phyloP scores from a whole-genome alignment of 2,113 vertebrate genomes.

The Ptyas mucosa region DNA sequence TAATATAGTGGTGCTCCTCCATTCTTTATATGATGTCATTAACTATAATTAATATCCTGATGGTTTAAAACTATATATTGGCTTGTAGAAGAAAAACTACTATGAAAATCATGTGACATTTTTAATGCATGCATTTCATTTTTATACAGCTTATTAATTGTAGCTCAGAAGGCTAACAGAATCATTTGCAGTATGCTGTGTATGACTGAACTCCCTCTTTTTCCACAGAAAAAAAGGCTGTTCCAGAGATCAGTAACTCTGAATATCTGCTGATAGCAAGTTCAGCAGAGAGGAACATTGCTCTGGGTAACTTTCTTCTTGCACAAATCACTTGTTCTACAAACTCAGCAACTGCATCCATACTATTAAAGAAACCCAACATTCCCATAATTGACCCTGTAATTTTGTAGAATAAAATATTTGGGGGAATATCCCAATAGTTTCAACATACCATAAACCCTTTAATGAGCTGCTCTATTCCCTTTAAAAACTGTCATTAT shows the following conservation, averaged over 20 bases:
- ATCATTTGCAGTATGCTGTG: not conserved
- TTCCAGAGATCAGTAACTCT: not conserved
- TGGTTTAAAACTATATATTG: not conserved
- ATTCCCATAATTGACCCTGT: not conserved
- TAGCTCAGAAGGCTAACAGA: not conserved
- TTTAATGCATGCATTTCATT: not conserved
- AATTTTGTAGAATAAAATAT: not conserved
- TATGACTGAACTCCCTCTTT: not conserved
- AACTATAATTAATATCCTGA: not conserved
- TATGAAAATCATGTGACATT: not conserved
- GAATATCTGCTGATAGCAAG: slow-evolving; percentile 14
- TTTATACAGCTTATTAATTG: not conserved
- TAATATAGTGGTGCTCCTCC: not conserved
- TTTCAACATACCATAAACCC: slow-evolving; percentile 33
- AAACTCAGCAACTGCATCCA: slow-evolving; percentile 37
- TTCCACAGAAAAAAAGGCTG: not conserved
- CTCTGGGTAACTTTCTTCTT: not conserved
- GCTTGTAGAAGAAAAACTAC: not conserved
- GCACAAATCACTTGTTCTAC: not conserved
- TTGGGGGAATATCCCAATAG: slow-evolving; percentile 1
- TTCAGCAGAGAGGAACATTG: not conserved
- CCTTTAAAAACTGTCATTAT: slow-evolving; percentile 9
- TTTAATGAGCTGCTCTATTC: not conserved
- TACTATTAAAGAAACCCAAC: slow-evolving; percentile 19
- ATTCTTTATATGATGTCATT: not conserved